Evolutionary conservation across 1,140 invertebrate species (phyloP).

Genomic region (Lepidotrigona ventralis): DNA sequence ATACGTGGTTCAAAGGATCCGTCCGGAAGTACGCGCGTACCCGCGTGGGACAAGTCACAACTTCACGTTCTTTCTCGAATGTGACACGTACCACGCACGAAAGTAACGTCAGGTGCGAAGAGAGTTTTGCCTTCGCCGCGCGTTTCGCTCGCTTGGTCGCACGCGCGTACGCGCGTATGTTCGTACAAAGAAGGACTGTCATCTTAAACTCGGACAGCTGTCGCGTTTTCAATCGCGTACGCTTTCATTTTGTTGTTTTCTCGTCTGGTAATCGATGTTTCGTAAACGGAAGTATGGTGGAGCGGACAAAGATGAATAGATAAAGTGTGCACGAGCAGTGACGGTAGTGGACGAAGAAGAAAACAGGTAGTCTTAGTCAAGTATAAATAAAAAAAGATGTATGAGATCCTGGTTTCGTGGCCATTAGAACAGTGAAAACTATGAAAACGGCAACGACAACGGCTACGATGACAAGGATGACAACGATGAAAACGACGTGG

Average conservation of each 20-base stretch:
- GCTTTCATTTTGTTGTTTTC: too few species aligned
- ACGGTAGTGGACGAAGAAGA: slow-evolving; percentile 49
- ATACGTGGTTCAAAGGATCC: too few species aligned
- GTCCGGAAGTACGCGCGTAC: background rate
- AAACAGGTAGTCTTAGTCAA: slow-evolving; percentile 53
- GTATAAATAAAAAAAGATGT: slow-evolving; percentile 55
- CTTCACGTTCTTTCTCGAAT: background rate
- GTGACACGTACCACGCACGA: background rate
- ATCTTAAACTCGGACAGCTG: too few species aligned
- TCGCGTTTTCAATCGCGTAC: too few species aligned
- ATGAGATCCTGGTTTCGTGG: slow-evolving; percentile 48
- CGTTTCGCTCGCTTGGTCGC: too few species aligned
- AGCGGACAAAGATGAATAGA: too few species aligned
- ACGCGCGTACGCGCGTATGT: too few species aligned
- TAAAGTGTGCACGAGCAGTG: slow-evolving; percentile 31
- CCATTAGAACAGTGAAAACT: slow-evolving; percentile 27
- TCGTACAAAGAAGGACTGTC: too few species aligned
- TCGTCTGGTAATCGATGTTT: too few species aligned
- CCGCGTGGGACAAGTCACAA: too few species aligned
- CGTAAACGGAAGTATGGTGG: too few species aligned
- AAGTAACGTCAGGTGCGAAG: background rate
- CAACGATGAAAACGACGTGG: slow-evolving; percentile 33
- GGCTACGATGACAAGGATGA: slow-evolving; percentile 36
- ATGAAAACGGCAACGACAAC: slow-evolving; percentile 31
- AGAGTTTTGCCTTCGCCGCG: too few species aligned